Conservation (phyloP, 2,888 invertebrate genomes). For the Acanthopleura granulata region DNA sequence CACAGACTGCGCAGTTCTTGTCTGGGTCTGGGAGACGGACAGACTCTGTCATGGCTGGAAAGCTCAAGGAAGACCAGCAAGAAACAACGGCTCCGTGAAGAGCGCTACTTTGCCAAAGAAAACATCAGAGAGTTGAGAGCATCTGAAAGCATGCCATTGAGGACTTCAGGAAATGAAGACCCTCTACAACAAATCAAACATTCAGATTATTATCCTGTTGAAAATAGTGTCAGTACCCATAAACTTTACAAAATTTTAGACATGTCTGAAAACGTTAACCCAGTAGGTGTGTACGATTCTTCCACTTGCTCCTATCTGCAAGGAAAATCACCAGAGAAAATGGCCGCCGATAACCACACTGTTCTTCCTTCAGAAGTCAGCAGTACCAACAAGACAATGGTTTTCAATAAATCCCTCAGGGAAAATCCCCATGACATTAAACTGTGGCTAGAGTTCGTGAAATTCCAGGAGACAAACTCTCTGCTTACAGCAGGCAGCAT, state of each 20-base stretch:
- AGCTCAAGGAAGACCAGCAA: constrained; percentile 8
- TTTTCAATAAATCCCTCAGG: constrained; percentile 63
- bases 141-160: not conserved
- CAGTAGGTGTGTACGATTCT: constrained; percentile 49
- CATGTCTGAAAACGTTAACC: constrained; percentile 25
- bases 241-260: constrained; percentile 7
- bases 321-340: constrained; percentile 31
- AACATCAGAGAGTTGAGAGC: constrained; percentile 32
- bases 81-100: constrained; percentile 29
- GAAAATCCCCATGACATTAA: constrained; percentile 64
- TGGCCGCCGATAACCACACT: not conserved
- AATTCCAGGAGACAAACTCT: constrained; percentile 65
- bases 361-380: constrained; percentile 28
- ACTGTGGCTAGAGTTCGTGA: constrained; percentile 70
- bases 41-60: constrained; percentile 27
- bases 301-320: constrained; percentile 57
- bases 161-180: not conserved
- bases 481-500: not conserved
- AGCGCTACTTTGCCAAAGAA: constrained; percentile 53
- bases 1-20: constrained; percentile 29
- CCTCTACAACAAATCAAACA: not conserved
- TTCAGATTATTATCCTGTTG: constrained; percentile 5
- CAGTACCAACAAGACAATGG: constrained; percentile 37
- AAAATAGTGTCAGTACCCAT: not conserved
- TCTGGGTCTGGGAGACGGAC: constrained; percentile 33